Evolutionary conservation across 2,113 vertebrate genomes (phyloP).

Genomic region (Tragelaphus strepsiceros): DNA sequence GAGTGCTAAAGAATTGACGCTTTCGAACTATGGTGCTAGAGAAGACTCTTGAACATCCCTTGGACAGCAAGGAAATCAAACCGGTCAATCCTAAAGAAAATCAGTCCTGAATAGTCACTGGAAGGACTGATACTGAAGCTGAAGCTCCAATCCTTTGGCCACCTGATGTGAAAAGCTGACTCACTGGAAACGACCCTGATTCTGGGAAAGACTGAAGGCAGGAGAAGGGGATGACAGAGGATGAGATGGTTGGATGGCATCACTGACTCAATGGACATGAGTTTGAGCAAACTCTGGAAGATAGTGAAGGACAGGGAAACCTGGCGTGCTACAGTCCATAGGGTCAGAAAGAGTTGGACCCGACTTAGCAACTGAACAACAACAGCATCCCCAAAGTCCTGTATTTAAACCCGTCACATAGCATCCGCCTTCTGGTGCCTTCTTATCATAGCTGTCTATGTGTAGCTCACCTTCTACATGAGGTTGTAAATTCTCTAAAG

Average conservation of each 20-base stretch:
- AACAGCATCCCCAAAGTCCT: background rate
- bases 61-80: background rate
- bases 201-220: background rate
- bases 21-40: background rate
- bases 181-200: background rate
- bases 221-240: background rate
- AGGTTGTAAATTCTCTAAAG: background rate
- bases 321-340: background rate
- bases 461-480: background rate
- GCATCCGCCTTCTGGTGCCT: background rate
- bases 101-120: background rate
- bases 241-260: background rate
- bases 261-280: background rate
- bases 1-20: background rate
- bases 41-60: background rate
- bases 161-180: background rate
- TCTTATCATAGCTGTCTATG: background rate
- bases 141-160: background rate
- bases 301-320: background rate
- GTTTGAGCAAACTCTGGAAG: background rate
- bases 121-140: background rate
- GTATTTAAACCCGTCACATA: background rate
- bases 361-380: background rate
- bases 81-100: background rate
- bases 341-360: background rate